phyloP scores from a whole-genome alignment of 2,797 vertebrate species.

The Chaetodon trifasciatus region DNA sequence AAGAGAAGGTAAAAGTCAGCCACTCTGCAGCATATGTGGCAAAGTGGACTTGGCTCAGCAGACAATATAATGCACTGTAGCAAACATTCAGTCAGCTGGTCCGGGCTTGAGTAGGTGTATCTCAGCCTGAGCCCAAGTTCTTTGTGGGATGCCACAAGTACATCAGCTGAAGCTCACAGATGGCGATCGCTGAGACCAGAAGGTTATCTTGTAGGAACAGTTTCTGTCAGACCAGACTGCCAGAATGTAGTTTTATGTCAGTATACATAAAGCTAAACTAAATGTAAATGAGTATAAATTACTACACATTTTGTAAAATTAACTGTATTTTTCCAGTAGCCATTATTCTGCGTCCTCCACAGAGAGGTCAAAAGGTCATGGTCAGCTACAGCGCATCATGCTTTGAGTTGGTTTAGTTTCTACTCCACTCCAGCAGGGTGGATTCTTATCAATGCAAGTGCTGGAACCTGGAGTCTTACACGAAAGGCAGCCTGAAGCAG shows the following conservation, averaged over 20 bases:
- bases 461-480: background rate
- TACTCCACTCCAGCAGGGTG: background rate
- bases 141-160: slow-evolving; percentile 46
- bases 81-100: slow-evolving; percentile 1
- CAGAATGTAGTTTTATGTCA: background rate
- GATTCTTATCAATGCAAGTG: background rate
- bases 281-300: too few species aligned
- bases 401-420: background rate
- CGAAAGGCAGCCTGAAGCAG: background rate
- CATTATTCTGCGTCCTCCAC: background rate
- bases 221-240: background rate
- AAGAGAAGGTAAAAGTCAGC: background rate
- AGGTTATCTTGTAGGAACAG: background rate
- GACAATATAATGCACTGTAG: slow-evolving; percentile 20
- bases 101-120: slow-evolving; percentile 45
- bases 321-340: background rate
- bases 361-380: slow-evolving; percentile 30
- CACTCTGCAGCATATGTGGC: background rate
- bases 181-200: slow-evolving; percentile 32
- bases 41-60: slow-evolving; percentile 34
- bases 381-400: background rate
- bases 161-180: slow-evolving; percentile 22
- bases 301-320: too few species aligned
- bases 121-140: slow-evolving; percentile 43
- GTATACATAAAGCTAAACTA: background rate